Conservation (phyloP, 2,797 vertebrate species). For the Falco rusticolus region DNA sequence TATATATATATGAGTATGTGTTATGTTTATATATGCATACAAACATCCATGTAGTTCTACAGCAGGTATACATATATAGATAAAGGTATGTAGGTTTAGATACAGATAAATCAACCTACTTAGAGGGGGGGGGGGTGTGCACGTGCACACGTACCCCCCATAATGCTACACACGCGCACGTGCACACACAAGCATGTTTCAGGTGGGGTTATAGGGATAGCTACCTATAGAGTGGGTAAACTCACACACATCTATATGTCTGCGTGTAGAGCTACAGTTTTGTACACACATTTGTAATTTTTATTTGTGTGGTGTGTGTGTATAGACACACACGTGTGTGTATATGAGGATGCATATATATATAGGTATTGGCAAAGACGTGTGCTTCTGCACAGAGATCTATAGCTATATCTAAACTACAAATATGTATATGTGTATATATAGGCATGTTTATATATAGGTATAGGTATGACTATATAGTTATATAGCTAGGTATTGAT, state of each 20-base stretch:
- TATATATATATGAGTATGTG: not conserved
- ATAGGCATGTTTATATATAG: not conserved
- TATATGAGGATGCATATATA: not conserved
- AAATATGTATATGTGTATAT: not conserved
- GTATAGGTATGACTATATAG: not conserved
- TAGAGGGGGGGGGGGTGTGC: not conserved
- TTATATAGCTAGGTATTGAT: not conserved
- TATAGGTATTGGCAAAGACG: not conserved
- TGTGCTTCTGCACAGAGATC: not conserved
- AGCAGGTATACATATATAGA: not conserved
- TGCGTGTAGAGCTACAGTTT: not conserved
- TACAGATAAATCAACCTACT: not conserved
- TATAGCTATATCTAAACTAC: not conserved
- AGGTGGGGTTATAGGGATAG: not conserved
- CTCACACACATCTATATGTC: not conserved
- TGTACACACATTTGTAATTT: not conserved
- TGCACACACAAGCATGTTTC: not conserved
- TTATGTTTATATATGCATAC: not conserved
- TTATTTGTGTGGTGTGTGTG: not conserved
- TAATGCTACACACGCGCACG: not conserved
- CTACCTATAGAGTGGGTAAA: not conserved
- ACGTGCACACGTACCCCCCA: too few species aligned
- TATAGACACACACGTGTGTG: rapidly evolving
- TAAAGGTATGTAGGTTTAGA: not conserved
- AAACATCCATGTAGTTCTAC: not conserved